Evolutionary conservation across 2,888 invertebrate species (phyloP), one percentile per base, ranked within the genome.

Genomic region (Acleris laterana): DNA sequence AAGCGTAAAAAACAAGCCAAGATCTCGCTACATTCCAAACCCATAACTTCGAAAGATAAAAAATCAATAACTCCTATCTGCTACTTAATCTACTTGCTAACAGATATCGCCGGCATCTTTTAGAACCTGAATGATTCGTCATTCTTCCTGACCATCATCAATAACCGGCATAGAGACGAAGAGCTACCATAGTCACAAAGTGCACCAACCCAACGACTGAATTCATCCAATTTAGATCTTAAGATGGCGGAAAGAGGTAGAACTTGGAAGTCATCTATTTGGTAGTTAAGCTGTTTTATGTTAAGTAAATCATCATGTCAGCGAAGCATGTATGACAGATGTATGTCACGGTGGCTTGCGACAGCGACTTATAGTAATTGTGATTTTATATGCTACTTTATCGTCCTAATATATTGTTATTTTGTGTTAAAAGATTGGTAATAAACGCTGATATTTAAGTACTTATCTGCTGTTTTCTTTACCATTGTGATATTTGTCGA

Each of bases 61-160:
- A 55, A 38, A 60, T 55, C 64, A 60, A 60, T 60, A 50, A 60
- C 48, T 32, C 42, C 3, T 61, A 65, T 65, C 65, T 44, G 60
- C 65, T 60, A 61, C 65, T 56, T 65, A 17, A 61, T 61, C 65
- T 55, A 16, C n/a, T 22, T 49, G 32, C 42, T 42, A 16, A 42
- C 38, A 20, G 1, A 7, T 46, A 65, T 65, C 65, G 2, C 16
- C 65, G 65, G 65, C 65, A 65, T 65, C 65, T 61, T 22, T 28
- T 44, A 50, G 25, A 19, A 5, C 2, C 38, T 5, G 38, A 48
- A 65, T 65, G 64, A 60, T 65, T 65, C 60, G 28, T 65, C 64
- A 65, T 53, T 38, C 28, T 11, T 46, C 6, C 52, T 50, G 51
- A 55, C 6, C 48, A 59, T 58, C 51, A 59, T 55, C 60, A 60